Conservation (phyloP, 2,888 invertebrate species). For the Cancer borealis region DNA sequence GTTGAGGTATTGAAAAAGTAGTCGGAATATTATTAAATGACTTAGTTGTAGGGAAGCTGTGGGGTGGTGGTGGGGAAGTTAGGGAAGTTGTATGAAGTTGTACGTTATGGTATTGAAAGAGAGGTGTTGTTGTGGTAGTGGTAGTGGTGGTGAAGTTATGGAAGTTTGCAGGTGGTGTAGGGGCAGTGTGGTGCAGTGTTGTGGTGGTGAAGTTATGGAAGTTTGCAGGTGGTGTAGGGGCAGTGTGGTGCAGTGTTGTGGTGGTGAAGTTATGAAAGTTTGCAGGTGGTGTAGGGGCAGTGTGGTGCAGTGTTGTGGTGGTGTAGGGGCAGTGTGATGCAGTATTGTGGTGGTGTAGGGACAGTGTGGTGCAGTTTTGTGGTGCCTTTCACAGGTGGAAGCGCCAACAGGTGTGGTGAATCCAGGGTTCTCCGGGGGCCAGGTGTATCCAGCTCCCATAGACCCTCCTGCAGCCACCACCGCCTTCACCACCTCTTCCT, state of each 20-base stretch:
- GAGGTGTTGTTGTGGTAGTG: no score
- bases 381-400: constrained; percentile 28
- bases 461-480: constrained; percentile 11
- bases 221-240: no score
- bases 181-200: no score
- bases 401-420: constrained; percentile 49
- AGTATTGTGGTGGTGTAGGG: neutral
- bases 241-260: neutral
- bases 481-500: constrained; percentile 44
- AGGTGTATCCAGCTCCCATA: constrained; percentile 21
- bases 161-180: neutral
- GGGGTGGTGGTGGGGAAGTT: no score
- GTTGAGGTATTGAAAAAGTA: no score
- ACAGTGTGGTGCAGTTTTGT: neutral
- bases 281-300: neutral
- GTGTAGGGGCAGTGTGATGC: no score
- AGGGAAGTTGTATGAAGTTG: no score
- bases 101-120: no score
- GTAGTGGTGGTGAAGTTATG: neutral
- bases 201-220: no score
- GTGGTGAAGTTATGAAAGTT: neutral
- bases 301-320: no score
- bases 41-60: no score
- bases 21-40: no score
- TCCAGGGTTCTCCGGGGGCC: constrained; percentile 57